Evolutionary conservation across 2,888 invertebrate species (phyloP), one percentile per base, ranked within the genome.

Genomic region (Brachyopa scutellaris): DNA sequence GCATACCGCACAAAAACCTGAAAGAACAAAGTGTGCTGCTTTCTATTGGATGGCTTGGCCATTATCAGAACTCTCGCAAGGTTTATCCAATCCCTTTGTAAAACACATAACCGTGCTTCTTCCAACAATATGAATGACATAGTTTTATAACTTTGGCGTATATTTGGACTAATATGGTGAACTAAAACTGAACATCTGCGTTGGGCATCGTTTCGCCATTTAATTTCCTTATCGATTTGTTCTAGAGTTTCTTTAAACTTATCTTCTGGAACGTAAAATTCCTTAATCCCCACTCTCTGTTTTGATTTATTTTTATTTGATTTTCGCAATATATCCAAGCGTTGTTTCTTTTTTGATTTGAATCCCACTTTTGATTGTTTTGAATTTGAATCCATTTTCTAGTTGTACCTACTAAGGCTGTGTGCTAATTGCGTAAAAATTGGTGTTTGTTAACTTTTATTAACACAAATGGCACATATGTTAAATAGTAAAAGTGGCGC

Each of bases 21-120:
- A 51, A 59, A 80, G 2, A 51, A 38, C 11, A 76, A n/a, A 8
- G 7, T 6, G 23, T 80, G 62, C 0, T 80, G 57, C 7, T 19
- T 40, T 7, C 3, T 4, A 1, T 0, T 21, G 7, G 1, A 0
- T 1, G 62, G 62, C 2, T 57, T 80, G 0, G 45, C 42, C 17
- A 59, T 47, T 0, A 31, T 36, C 29, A 80, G n/a, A 1, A 80
- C 64, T 11, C 7, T 57, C 1, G 69, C 76, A 0, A 80, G 31
- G 9, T 57, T 76, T 3, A 15, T 31, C 80, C 80, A 80, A 57
- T 80, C 80, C 11, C 80, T 69, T 59, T 80, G 76, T 29, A 76
- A 1, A 0, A 64, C 0, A 53, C 80, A 69, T 0, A 80, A 9
- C 2, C 80, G 40, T 3, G 80, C 80, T 31, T 80, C 69, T 9